A percentile compares a stretch with the other conserved stretches of the same genome.
Evolutionary conservation across 2,797 vertebrate genomes (phyloP).

Genomic region (Bradypus variegatus): DNA sequence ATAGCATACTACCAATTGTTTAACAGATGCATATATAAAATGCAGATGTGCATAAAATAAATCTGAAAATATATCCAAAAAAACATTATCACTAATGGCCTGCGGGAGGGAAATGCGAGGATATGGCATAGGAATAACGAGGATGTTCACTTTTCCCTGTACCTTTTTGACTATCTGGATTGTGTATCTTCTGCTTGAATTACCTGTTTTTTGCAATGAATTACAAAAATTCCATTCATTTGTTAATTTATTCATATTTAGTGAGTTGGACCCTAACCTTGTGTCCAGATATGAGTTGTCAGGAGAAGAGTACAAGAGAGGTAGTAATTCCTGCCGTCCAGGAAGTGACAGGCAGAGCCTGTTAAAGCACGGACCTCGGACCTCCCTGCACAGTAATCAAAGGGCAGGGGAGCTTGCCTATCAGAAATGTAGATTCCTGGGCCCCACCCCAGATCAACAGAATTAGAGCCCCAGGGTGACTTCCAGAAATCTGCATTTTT

Average conservation of each 20-base stretch:
- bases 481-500: neutral
- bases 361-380: neutral
- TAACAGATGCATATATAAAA: neutral
- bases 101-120: neutral
- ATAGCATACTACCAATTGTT: neutral
- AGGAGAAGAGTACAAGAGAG: neutral
- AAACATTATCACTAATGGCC: neutral
- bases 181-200: neutral
- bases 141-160: neutral
- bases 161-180: neutral
- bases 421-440: neutral
- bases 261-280: neutral
- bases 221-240: neutral
- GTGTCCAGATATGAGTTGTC: neutral
- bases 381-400: neutral
- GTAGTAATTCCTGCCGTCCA: neutral
- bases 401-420: neutral
- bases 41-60: neutral
- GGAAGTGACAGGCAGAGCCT: neutral
- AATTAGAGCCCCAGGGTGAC: neutral
- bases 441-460: neutral
- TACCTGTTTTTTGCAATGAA: neutral
- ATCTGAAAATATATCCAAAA: constrained; percentile 24
- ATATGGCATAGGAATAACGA: neutral
- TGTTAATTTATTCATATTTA: neutral